Evolutionary conservation across 2,888 invertebrate genomes (phyloP).

Genomic region (Microplitis manilae): DNA sequence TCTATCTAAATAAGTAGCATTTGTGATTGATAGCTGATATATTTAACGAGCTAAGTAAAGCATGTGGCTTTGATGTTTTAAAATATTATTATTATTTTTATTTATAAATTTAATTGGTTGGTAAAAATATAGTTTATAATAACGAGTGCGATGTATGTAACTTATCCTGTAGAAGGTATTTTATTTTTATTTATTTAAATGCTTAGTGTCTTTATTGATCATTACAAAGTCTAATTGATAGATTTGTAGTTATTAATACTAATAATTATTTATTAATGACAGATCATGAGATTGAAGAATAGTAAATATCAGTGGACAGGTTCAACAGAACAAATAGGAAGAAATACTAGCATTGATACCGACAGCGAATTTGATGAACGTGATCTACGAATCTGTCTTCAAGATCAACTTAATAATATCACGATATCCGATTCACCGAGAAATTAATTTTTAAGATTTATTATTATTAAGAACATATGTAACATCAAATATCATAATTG

Average conservation of each 20-base stretch:
- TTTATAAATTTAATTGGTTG: neutral
- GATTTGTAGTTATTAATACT: constrained; percentile 19
- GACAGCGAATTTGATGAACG: constrained; percentile 76
- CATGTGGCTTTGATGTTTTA: neutral
- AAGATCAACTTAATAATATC: constrained; percentile 60
- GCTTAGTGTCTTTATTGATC: neutral
- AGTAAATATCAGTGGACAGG: constrained; percentile 73
- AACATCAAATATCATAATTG: constrained; percentile 24
- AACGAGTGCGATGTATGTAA: constrained; percentile 39
- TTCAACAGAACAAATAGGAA: constrained; percentile 61
- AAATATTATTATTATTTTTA: neutral
- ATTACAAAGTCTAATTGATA: neutral
- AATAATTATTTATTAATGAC: constrained; percentile 43
- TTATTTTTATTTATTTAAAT: constrained; percentile 7
- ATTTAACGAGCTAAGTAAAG: neutral
- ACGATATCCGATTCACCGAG: constrained; percentile 31
- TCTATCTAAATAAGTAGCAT: neutral
- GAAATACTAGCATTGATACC: constrained; percentile 70
- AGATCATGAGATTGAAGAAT: constrained; percentile 84
- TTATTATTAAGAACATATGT: constrained; percentile 10
- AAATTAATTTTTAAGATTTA: constrained; percentile 18
- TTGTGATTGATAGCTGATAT: neutral
- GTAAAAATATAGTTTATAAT: constrained; percentile 2
- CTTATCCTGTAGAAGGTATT: constrained; percentile 5
- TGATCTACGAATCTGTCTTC: constrained; percentile 66